These are phyloP conservation scores for Lepisosteus osseus DNA, from an alignment of 2,113 vertebrate genomes.

Conservation along the genomic window DNA sequence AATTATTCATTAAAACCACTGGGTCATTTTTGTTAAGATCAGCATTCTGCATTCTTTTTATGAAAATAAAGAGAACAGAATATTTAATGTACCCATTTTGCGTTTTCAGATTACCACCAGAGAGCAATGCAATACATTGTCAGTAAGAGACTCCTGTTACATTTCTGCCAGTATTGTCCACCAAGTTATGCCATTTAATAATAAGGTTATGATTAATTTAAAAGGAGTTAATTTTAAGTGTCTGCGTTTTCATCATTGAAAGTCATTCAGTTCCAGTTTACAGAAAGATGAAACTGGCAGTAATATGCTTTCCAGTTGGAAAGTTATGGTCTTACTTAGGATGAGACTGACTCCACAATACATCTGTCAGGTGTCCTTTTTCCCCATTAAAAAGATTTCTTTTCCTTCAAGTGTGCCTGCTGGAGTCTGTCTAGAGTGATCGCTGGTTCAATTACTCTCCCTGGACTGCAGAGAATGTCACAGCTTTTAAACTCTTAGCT, in stretches of 20 bases:
- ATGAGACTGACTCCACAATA: background rate
- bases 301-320: background rate
- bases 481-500: too few species aligned
- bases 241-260: too few species aligned
- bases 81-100: slow-evolving; percentile 1
- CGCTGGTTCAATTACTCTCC: background rate
- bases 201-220: background rate
- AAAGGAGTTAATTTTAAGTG: background rate
- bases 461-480: too few species aligned
- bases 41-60: slow-evolving; percentile 23
- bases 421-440: background rate
- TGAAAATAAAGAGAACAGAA: background rate
- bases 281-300: background rate
- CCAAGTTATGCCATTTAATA: background rate
- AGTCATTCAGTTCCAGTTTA: slow-evolving; percentile 1
- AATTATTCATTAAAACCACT: slow-evolving; percentile 27
- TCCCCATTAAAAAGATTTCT: background rate
- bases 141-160: background rate
- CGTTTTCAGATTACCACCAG: background rate
- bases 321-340: background rate
- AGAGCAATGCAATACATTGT: background rate
- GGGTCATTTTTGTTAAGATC: slow-evolving; percentile 14
- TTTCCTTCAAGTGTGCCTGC: background rate
- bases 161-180: background rate
- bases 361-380: background rate